A percentile compares a stretch with the other conserved stretches of the same genome.
These are phyloP conservation scores for Seira musarum DNA, from an alignment of 2,888 invertebrate genomes.

Conservation along the genomic window DNA sequence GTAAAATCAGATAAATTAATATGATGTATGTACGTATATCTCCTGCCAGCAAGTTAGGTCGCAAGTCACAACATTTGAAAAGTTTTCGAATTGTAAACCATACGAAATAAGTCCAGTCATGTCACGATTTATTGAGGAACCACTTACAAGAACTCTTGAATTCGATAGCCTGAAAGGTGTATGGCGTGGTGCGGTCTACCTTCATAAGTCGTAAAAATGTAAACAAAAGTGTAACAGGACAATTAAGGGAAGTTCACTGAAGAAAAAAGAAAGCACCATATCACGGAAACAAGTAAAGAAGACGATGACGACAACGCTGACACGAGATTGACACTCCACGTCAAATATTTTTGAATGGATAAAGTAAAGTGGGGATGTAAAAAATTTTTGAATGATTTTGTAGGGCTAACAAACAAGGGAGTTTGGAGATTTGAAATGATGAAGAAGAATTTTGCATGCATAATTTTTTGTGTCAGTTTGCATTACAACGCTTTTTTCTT, in stretches of 20 bases:
- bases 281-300: constrained; percentile 5
- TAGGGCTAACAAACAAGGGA: too few species aligned
- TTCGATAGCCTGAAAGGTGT: not conserved
- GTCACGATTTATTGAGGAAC: constrained; percentile 37
- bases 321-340: constrained; percentile 46
- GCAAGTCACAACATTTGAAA: not conserved
- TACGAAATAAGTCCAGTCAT: constrained; percentile 40
- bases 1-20: not conserved
- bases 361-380: not conserved
- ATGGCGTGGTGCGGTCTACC: not conserved
- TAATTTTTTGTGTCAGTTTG: too few species aligned
- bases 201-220: constrained; percentile 27
- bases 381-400: not conserved
- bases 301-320: constrained; percentile 26
- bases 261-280: not conserved
- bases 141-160: not conserved
- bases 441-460: too few species aligned
- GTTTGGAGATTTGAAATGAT: too few species aligned
- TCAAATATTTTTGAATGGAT: constrained; percentile 43
- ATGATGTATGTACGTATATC: not conserved
- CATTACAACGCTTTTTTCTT: not conserved
- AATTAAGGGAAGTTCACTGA: constrained; percentile 14
- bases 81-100: not conserved
- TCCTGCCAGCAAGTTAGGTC: not conserved
- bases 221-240: constrained; percentile 48